Conservation (phyloP, 2,797 vertebrate species). For the Parauchenoglanis ngamensis region DNA sequence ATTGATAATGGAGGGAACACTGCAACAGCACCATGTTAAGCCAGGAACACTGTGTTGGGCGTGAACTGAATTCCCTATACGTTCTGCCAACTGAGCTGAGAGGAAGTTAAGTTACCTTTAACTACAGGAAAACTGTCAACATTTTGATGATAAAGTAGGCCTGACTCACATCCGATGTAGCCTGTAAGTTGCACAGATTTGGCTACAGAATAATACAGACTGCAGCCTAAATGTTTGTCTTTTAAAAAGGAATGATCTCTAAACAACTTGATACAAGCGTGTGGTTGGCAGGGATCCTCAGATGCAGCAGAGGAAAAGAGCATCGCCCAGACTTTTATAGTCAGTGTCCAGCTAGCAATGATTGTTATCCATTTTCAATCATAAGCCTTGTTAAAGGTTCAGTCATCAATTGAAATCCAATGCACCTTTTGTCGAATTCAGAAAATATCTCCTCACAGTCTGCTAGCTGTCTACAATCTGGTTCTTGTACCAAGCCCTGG, state of each 20-base stretch:
- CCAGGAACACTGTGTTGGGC: background rate
- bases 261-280: background rate
- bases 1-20: background rate
- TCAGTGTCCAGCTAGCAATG: background rate
- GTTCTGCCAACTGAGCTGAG: background rate
- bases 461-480: too few relatives aligned
- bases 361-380: background rate
- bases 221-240: too few relatives aligned
- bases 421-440: too few relatives aligned
- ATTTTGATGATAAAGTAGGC: background rate
- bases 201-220: background rate
- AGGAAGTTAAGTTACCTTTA: background rate
- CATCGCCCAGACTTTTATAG: background rate
- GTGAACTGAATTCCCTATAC: background rate
- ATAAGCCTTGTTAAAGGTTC: background rate
- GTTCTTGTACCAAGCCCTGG: too few relatives aligned
- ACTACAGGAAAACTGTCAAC: background rate
- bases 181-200: background rate
- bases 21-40: background rate
- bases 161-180: background rate
- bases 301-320: background rate
- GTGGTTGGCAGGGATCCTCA: background rate
- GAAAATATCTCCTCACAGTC: too few relatives aligned
- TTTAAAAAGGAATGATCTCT: background rate
- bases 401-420: too few relatives aligned